Percentiles rank a stretch among this genome's conserved stretches.
Evolutionary conservation across 2,888 invertebrate species (phyloP).

Genomic region (Dexiosoma caninum): DNA sequence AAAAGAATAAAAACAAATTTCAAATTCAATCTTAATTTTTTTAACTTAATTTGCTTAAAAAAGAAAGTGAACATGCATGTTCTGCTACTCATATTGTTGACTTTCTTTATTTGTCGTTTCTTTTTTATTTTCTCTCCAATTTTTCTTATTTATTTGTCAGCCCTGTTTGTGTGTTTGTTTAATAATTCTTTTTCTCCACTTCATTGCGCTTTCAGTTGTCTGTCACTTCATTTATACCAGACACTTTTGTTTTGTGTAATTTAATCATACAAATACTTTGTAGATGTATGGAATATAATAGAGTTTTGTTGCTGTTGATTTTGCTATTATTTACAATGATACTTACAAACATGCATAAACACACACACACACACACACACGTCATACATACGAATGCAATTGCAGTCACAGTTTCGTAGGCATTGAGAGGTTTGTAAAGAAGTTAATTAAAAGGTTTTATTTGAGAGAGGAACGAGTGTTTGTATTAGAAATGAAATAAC

Average conservation of each 20-base stretch:
- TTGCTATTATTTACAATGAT: constrained; percentile 28
- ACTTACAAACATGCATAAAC: constrained; percentile 24
- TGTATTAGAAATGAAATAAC: background rate
- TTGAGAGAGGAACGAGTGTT: background rate
- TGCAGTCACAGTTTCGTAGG: background rate
- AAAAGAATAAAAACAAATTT: too few species aligned
- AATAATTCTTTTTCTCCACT: constrained; percentile 64
- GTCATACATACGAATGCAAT: background rate
- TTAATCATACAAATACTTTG: constrained; percentile 53
- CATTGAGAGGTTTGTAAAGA: background rate
- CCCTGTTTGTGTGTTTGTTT: constrained; percentile 61
- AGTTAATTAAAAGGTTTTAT: constrained; percentile 43
- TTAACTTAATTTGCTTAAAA: too few species aligned
- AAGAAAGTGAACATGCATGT: too few species aligned
- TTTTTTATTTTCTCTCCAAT: background rate
- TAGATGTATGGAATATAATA: constrained; percentile 18
- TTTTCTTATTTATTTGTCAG: constrained; percentile 29
- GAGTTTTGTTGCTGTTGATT: constrained; percentile 24
- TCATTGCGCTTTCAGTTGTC: constrained; percentile 67
- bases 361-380: background rate
- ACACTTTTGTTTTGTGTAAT: constrained; percentile 63
- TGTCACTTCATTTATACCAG: constrained; percentile 55
- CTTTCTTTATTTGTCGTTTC: background rate
- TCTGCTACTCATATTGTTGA: background rate
- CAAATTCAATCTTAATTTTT: too few species aligned